A percentile compares a stretch with the other conserved stretches of the same genome.
phyloP scores from a whole-genome alignment of 1,140 invertebrate species.

The Heliconius himera region DNA sequence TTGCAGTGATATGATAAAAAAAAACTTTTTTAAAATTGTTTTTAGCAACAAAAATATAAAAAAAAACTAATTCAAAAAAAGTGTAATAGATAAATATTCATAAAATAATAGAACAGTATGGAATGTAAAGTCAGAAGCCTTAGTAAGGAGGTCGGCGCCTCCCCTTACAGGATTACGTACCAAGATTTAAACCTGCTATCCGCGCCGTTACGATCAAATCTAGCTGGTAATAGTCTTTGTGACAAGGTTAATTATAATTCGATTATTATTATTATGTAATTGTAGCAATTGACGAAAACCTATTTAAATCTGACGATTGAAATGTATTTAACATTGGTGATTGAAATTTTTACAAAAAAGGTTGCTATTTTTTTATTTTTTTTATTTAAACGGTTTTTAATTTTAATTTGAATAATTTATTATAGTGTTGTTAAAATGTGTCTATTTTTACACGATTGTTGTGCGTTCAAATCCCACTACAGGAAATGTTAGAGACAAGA shows the following conservation, averaged over 20 bases:
- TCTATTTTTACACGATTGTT: no score
- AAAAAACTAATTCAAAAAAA: slow-evolving; percentile 1
- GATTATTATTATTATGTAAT: slow-evolving; percentile 34
- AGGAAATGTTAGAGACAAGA: no score
- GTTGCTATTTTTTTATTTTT: no score
- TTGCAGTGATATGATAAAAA: no score
- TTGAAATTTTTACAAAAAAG: no score
- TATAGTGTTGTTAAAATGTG: no score
- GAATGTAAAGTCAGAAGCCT: slow-evolving; percentile 66
- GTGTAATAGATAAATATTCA: not conserved
- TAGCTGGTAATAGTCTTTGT: slow-evolving; percentile 41
- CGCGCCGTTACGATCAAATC: slow-evolving; percentile 35
- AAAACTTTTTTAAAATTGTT: no score
- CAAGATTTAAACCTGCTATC: slow-evolving; percentile 65
- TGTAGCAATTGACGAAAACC: not conserved
- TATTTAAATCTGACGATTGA: not conserved
- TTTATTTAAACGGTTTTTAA: no score
- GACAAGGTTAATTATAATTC: slow-evolving; percentile 46
- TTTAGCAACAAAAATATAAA: not conserved
- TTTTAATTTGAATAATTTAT: no score
- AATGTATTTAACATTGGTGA: not conserved
- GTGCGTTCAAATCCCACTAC: no score
- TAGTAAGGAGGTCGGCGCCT: slow-evolving; percentile 73
- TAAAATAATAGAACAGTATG: slow-evolving; percentile 41
- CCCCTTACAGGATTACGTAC: slow-evolving; percentile 74